Conservation (phyloP, 2,797 vertebrate genomes). For the Liparis tanakae region DNA sequence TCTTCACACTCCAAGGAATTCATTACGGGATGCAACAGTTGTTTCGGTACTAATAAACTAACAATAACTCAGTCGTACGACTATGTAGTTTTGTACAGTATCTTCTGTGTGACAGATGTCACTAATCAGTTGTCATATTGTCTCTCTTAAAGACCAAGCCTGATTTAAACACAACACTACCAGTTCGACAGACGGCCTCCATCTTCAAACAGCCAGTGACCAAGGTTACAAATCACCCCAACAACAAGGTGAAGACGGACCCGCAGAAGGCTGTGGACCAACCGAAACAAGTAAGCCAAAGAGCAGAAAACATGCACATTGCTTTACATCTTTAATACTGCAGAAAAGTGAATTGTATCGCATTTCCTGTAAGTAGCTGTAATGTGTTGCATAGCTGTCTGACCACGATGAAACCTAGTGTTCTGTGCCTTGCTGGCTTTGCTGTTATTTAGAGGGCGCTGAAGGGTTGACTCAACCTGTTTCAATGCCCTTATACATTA, state of each 20-base stretch:
- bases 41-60: not conserved
- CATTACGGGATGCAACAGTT: not conserved
- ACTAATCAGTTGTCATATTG: not conserved
- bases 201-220: constrained; percentile 99
- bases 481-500: not conserved
- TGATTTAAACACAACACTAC: constrained; percentile 95
- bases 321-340: not conserved
- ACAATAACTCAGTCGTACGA: not conserved
- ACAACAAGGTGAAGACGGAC: constrained; percentile 97
- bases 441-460: not conserved
- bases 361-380: not conserved
- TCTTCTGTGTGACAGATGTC: not conserved
- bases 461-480: not conserved
- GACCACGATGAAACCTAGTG: not conserved
- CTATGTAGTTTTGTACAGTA: not conserved
- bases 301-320: not conserved
- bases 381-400: constrained; percentile 6
- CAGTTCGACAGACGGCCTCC: constrained; percentile 95
- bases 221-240: constrained; percentile 98
- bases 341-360: not conserved
- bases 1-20: not conserved
- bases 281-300: constrained; percentile 89
- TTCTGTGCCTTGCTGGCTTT: not conserved
- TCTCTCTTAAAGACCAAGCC: constrained; percentile 87
- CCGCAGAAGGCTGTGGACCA: constrained; percentile 96